phyloP scores from a whole-genome alignment of 2,888 invertebrate genomes.

The Parochlus steinenii region DNA sequence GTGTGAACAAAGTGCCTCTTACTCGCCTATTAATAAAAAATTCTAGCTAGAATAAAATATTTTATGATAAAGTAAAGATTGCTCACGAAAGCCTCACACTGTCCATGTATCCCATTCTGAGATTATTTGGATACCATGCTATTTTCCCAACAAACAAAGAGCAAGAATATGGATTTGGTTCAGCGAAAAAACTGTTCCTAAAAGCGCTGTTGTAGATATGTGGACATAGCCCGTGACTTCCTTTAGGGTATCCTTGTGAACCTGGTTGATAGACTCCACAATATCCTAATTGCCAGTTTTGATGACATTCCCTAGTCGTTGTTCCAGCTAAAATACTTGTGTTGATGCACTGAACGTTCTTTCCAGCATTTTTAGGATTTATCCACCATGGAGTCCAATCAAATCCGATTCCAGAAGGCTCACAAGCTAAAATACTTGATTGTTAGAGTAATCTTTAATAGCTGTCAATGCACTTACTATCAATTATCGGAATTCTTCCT shows the following conservation, averaged over 20 bases:
- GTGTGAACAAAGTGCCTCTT: too few relatives aligned
- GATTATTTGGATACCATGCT: slow-evolving; percentile 16
- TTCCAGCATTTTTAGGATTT: slow-evolving; percentile 16
- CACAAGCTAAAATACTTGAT: slow-evolving; percentile 15
- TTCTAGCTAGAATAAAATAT: too few relatives aligned
- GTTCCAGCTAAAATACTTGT: slow-evolving; percentile 19
- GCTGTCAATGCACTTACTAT: slow-evolving; percentile 2
- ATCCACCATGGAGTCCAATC: too few relatives aligned
- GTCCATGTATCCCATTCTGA: slow-evolving; percentile 20
- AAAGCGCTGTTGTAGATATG: slow-evolving; percentile 19
- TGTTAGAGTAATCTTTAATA: background rate
- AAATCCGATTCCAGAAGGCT: slow-evolving; percentile 19
- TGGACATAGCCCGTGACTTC: slow-evolving; percentile 17
- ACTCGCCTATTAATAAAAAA: too few relatives aligned
- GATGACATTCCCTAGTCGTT: slow-evolving; percentile 17
- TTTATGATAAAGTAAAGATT: too few relatives aligned
- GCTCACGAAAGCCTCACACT: slow-evolving; percentile 13
- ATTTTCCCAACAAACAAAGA: too few relatives aligned
- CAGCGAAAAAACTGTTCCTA: slow-evolving; percentile 17
- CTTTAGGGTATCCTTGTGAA: slow-evolving; percentile 8
- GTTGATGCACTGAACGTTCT: slow-evolving; percentile 19
- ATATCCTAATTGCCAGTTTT: slow-evolving; percentile 20
- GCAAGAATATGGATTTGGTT: slow-evolving; percentile 17
- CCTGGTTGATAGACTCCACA: slow-evolving; percentile 18
- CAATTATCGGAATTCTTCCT: too few relatives aligned